Evolutionary conservation across 2,797 vertebrate species (phyloP).

Genomic region (Cichlasoma orientale): DNA sequence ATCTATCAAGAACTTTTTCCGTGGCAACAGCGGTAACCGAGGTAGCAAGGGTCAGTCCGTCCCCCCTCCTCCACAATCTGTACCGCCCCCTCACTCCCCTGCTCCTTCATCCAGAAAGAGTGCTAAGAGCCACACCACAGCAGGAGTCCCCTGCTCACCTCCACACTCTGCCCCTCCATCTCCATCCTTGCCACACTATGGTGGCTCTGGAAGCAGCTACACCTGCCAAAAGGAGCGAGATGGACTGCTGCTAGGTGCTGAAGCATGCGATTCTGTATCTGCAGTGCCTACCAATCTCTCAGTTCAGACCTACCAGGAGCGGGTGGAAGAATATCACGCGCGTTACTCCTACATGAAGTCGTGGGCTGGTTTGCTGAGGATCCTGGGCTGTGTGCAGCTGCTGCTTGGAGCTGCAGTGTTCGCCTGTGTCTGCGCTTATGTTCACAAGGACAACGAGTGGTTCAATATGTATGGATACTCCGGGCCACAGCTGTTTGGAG

Average conservation of each 20-base stretch:
- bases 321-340: conserved; percentile 86
- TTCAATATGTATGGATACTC: conserved; percentile 93
- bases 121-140: conserved; percentile 54
- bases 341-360: conserved; percentile 97
- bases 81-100: conserved; percentile 17
- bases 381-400: conserved; percentile 88
- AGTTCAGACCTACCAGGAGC: conserved; percentile 85
- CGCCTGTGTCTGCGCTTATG: conserved; percentile 94
- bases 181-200: conserved; percentile 75
- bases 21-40: conserved; percentile 70
- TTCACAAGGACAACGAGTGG: conserved; percentile 98
- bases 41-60: conserved; percentile 54
- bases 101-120: conserved; percentile 37
- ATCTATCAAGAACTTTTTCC: conserved; percentile 92
- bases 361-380: conserved; percentile 93
- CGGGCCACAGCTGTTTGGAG: conserved; percentile 74
- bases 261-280: conserved; percentile 76
- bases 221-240: conserved; percentile 79
- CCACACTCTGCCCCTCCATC: conserved; percentile 83
- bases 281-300: conserved; percentile 76
- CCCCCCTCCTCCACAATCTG: conserved; percentile 17
- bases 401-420: conserved; percentile 92
- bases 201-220: conserved; percentile 79
- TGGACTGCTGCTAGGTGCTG: conserved; percentile 76
- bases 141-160: conserved; percentile 84